Evolutionary conservation across 2,888 invertebrate genomes (phyloP).

Genomic region (Sarcophaga carnaria): DNA sequence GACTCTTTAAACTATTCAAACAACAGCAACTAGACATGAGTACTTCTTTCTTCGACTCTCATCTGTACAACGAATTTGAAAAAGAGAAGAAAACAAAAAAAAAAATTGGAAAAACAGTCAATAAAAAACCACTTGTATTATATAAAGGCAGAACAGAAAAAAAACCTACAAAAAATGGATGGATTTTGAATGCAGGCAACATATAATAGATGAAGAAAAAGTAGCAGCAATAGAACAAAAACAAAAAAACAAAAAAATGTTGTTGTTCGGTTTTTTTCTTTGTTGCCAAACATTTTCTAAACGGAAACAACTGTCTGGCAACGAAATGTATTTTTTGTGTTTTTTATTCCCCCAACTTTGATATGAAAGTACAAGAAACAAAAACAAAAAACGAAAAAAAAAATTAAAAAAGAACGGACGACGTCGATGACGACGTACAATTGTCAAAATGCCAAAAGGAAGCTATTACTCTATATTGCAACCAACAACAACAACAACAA

Average conservation of each 20-base stretch:
- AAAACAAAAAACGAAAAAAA: not conserved
- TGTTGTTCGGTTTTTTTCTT: not conserved
- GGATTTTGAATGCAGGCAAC: constrained; percentile 11
- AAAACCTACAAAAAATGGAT: constrained; percentile 15
- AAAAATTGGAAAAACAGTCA: constrained; percentile 46
- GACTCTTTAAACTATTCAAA: constrained; percentile 51
- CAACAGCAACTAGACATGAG: constrained; percentile 56
- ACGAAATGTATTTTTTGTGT: constrained; percentile 67
- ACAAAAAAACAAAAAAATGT: constrained; percentile 18
- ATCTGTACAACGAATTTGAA: constrained; percentile 22
- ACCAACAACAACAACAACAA: constrained; percentile 51
- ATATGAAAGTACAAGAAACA: not conserved
- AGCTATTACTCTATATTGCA: constrained; percentile 68
- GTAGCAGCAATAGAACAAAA: constrained; percentile 15
- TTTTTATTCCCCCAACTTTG: constrained; percentile 33
- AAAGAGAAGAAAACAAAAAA: constrained; percentile 22
- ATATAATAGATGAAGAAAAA: not conserved
- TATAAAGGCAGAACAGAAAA: constrained; percentile 15
- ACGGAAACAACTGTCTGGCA: constrained; percentile 79
- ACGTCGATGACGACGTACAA: constrained; percentile 37
- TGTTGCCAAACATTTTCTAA: constrained; percentile 72
- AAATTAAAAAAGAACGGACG: constrained; percentile 9
- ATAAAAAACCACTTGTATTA: constrained; percentile 67
- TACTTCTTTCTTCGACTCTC: constrained; percentile 43
- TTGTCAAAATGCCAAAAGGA: constrained; percentile 69